Base-by-base conservation (phyloP, 2,113 vertebrate species). In the Setophaga coronata region DNA sequence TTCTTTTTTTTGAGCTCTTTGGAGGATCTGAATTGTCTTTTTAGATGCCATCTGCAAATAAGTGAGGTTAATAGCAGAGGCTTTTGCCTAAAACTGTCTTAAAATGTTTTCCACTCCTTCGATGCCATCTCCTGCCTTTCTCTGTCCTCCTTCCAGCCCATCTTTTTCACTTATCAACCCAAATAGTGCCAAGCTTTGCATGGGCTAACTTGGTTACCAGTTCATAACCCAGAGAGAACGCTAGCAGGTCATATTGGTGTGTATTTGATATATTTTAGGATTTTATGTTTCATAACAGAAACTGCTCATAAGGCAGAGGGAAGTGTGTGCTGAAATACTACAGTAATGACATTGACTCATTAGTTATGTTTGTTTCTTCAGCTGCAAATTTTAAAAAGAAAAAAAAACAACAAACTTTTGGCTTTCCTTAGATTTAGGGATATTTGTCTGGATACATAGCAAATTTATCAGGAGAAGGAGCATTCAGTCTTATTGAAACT, bases 301-400 rank as follows among this genome's bases (percentile, higher is more conserved):
- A 28, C 25, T 24, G 25, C 60, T 43, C 12, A 33, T 69, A 42
- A 88, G 74, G 57, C n/a, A 90, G 48, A 66, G 26, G 34, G 36
- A 79, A 78, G 16, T 8, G 20, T 64, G 74, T 89, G 57, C 40
- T 74, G 64, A 91, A 91, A 53, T 69, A 12, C 18, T 50, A 7
- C 18, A n/a, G 43, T 54, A 51, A 64, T 54, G 38, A 36, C 48
- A 61, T 51, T 29, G 57, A 87, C 64, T 87, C 58, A 40, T 71
- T 71, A n/a, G 18, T 64, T 82, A 28, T 23, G 48, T 87, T 94
- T 94, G 65, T 93, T 96, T 95, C 62, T 95, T 94, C 73, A 67
- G 53, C 84, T 43, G 40, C 45, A 79, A 96, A 89, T 93, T 74
- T 9, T 7, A 84, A 51, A 43, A 67, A 60, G 5, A 45, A 25